Conservation (phyloP, 2,113 vertebrate species). For the Saguinus midas region DNA sequence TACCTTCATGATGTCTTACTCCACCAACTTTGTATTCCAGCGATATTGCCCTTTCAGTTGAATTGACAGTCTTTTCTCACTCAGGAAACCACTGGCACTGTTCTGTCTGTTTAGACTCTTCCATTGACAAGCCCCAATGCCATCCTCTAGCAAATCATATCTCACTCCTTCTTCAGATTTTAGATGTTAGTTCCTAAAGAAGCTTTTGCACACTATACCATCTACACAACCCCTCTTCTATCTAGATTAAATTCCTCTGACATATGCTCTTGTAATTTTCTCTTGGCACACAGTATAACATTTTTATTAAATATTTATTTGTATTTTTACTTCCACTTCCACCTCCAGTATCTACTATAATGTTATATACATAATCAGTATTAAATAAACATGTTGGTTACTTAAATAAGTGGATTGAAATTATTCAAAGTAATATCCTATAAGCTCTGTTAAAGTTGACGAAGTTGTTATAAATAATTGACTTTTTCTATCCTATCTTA, state of each 20-base stretch:
- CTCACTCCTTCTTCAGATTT: neutral
- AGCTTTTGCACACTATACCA: no score
- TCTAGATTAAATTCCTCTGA: neutral
- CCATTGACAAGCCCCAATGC: neutral
- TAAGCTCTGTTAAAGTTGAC: neutral
- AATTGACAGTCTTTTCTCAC: neutral
- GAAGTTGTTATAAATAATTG: neutral
- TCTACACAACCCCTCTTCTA: neutral
- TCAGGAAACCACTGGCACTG: neutral
- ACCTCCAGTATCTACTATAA: neutral
- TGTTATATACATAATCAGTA: neutral
- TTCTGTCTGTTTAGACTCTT: neutral
- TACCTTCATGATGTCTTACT: neutral
- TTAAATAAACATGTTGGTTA: neutral
- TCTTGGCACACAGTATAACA: neutral
- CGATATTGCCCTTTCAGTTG: neutral
- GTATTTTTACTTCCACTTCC: neutral
- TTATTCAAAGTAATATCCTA: neutral
- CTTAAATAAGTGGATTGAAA: neutral
- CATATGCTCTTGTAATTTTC: neutral
- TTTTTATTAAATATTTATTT: neutral
- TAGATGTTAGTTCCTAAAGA: neutral
- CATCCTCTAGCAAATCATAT: neutral
- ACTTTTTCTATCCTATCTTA: neutral
- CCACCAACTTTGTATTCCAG: neutral